These are phyloP conservation scores for Fabriciana adippe DNA, from an alignment of 2,888 invertebrate species.

Conservation along the genomic window DNA sequence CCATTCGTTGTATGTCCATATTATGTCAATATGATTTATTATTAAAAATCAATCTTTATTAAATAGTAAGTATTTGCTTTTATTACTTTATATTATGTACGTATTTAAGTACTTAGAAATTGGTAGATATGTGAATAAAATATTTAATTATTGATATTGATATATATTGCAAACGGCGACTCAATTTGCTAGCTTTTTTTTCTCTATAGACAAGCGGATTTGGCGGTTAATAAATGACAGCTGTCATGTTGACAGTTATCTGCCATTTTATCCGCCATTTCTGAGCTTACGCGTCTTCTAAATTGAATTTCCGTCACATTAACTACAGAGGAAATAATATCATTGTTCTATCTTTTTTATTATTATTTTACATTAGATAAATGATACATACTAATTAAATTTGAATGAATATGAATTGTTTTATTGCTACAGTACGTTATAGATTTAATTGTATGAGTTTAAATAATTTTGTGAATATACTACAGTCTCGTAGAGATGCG, in stretches of 20 bases:
- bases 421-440: too few relatives aligned
- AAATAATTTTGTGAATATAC: slow-evolving; percentile 5
- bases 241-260: slow-evolving; percentile 33
- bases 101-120: too few relatives aligned
- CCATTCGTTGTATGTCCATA: slow-evolving; percentile 19
- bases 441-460: background rate
- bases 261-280: slow-evolving; percentile 9
- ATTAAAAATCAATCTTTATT: background rate
- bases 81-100: too few relatives aligned
- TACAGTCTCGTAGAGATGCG: background rate
- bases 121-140: too few relatives aligned
- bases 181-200: slow-evolving; percentile 10
- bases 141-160: slow-evolving; percentile 8
- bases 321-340: background rate
- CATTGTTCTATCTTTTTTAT: background rate
- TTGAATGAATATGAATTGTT: background rate
- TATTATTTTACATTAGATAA: background rate
- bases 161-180: slow-evolving; percentile 11
- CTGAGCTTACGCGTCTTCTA: background rate
- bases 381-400: background rate
- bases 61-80: too few relatives aligned
- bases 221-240: slow-evolving; percentile 25
- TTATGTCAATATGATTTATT: slow-evolving; percentile 16
- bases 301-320: slow-evolving; percentile 11
- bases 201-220: slow-evolving; percentile 6